These are phyloP conservation scores for Echiichthys vipera DNA, from an alignment of 2,797 vertebrate species.

Conservation along the genomic window DNA sequence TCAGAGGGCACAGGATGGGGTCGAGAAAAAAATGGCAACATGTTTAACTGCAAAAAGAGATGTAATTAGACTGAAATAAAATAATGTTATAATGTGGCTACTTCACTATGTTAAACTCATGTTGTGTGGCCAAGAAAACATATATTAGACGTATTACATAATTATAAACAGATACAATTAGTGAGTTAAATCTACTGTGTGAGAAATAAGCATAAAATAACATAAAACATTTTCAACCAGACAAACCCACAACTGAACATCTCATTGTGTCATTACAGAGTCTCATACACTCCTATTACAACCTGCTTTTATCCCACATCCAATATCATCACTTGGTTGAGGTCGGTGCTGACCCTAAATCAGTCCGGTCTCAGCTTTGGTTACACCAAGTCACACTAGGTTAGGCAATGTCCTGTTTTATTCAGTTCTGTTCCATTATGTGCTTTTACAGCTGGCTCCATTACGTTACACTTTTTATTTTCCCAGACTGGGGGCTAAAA, in stretches of 20 bases:
- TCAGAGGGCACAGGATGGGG: too few relatives aligned
- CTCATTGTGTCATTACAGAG: constrained; percentile 1
- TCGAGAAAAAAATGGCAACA: not conserved
- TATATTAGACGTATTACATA: not conserved
- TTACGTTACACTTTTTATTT: constrained; percentile 83
- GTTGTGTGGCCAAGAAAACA: not conserved
- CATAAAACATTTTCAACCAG: not conserved
- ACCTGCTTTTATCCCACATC: not conserved
- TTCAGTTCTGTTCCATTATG: constrained; percentile 61
- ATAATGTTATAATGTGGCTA: not conserved
- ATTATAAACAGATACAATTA: not conserved
- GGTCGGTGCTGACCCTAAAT: constrained; percentile 23
- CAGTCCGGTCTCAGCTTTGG: constrained; percentile 28
- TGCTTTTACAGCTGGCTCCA: constrained; percentile 81
- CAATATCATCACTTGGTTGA: constrained; percentile 8
- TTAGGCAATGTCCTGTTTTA: constrained; percentile 39
- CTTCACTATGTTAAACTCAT: not conserved
- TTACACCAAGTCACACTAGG: constrained; percentile 7
- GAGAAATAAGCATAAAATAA: not conserved
- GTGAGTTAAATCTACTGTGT: not conserved
- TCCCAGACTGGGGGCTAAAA: constrained; percentile 78
- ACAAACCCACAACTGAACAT: not conserved
- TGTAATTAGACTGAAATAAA: not conserved
- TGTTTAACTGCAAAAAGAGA: not conserved
- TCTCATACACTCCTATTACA: not conserved